A percentile compares a stretch with the other conserved stretches of the same genome.
These are phyloP conservation scores for Neostethus bicornis DNA, from an alignment of 2,797 vertebrate genomes.

Conservation along the genomic window DNA sequence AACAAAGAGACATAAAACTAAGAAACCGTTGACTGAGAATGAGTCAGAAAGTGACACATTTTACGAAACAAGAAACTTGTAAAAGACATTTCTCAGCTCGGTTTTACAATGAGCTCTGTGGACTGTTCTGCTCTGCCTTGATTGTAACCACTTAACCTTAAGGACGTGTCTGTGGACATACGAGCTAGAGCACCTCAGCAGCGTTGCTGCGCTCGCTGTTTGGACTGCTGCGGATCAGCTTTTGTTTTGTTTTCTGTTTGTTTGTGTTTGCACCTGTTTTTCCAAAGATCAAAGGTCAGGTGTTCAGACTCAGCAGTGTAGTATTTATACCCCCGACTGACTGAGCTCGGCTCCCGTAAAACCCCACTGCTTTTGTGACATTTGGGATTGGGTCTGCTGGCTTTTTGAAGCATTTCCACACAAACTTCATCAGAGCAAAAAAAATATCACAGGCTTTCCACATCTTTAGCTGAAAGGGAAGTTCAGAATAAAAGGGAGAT, in stretches of 20 bases:
- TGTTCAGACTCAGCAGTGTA: conserved; percentile 51
- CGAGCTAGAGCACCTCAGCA: conserved; percentile 34
- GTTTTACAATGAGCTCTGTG: conserved; percentile 51
- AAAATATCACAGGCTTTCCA: conserved; percentile 49
- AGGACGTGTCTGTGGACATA: conserved; percentile 56
- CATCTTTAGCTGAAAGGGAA: conserved; percentile 64
- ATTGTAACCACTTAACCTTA: conserved; percentile 76
- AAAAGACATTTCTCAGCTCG: conserved; percentile 38
- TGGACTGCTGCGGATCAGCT: conserved; percentile 56
- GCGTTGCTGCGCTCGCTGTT: conserved; percentile 41
- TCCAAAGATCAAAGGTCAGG: conserved; percentile 43
- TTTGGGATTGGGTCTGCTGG: conserved; percentile 32
- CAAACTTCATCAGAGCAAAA: conserved; percentile 48
- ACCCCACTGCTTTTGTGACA: conserved; percentile 42
- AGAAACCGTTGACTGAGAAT: conserved; percentile 45
- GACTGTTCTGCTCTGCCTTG: conserved; percentile 63
- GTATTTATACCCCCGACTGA: conserved; percentile 61
- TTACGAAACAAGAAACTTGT: conserved; percentile 41
- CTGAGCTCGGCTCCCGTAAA: conserved; percentile 46
- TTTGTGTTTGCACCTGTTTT: conserved; percentile 61
- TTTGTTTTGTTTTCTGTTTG: conserved; percentile 47
- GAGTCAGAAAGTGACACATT: conserved; percentile 50
- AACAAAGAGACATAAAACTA: conserved; percentile 30
- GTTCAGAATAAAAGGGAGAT: conserved; percentile 64
- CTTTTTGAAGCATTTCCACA: conserved; percentile 38